These are phyloP conservation scores for Andrena haemorrhoa DNA, from an alignment of 2,888 invertebrate species.

Conservation along the genomic window DNA sequence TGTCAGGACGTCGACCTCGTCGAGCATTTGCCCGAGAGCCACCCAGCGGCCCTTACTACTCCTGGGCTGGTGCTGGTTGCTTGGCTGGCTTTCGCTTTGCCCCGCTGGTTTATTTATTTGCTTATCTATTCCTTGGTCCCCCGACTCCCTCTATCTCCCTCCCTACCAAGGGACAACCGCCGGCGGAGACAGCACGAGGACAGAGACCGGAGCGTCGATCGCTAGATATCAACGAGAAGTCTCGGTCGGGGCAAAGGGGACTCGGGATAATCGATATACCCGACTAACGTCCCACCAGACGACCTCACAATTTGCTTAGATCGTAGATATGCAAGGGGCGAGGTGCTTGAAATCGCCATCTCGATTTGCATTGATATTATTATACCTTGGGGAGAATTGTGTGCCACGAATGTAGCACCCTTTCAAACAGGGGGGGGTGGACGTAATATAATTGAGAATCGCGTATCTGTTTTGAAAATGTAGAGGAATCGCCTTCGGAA, in stretches of 20 bases:
- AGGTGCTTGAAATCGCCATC: conserved; percentile 20
- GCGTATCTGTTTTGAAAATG: too few species aligned
- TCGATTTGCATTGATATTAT: conserved; percentile 3
- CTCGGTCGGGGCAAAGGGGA: conserved; percentile 29
- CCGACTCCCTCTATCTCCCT: conserved; percentile 23
- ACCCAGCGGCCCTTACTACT: conserved; percentile 65
- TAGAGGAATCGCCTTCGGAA: too few species aligned
- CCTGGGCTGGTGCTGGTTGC: conserved; percentile 21
- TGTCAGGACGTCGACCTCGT: conserved; percentile 83
- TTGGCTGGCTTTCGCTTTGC: conserved; percentile 51
- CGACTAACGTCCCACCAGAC: conserved; percentile 58
- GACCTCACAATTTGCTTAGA: conserved; percentile 70
- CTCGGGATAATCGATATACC: conserved; percentile 65
- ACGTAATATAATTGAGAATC: too few species aligned
- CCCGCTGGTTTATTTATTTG: conserved; percentile 73
- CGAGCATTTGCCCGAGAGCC: conserved; percentile 76
- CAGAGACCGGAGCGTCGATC: conserved; percentile 55
- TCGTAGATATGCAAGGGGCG: conserved; percentile 55
- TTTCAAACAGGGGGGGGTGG: not conserved
- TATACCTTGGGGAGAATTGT: not conserved
- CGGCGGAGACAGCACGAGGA: conserved; percentile 58
- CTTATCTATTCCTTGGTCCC: conserved; percentile 72
- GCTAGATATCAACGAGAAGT: conserved; percentile 59
- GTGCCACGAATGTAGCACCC: not conserved
- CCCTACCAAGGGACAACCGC: conserved; percentile 39